These are phyloP conservation scores for Apantesis nais DNA, from an alignment of 2,888 invertebrate species.

Conservation along the genomic window DNA sequence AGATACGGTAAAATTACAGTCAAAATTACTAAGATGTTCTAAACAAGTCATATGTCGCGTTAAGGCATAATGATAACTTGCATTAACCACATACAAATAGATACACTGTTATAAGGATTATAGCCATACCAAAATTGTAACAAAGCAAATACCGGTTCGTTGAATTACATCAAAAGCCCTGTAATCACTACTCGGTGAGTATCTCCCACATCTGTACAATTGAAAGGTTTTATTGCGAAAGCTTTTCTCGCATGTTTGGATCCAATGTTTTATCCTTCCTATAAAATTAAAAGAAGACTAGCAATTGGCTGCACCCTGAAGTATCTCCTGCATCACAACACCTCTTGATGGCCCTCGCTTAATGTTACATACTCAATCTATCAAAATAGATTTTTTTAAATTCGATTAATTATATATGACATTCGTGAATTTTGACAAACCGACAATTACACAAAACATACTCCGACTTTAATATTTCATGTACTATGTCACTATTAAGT, in stretches of 20 bases:
- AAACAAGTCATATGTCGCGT: neutral
- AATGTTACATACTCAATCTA: neutral
- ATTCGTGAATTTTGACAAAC: no score
- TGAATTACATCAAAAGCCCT: slow-evolving; percentile 10
- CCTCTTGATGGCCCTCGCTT: no score
- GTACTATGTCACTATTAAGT: no score
- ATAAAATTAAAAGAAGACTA: neutral
- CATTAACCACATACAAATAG: neutral
- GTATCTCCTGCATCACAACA: neutral
- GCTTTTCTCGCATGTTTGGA: neutral
- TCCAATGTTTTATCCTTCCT: neutral
- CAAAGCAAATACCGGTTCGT: slow-evolving; percentile 11
- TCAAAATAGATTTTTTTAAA: no score
- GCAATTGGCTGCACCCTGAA: neutral
- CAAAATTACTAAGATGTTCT: no score
- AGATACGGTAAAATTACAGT: no score
- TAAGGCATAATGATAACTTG: neutral
- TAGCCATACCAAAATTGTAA: slow-evolving; percentile 11
- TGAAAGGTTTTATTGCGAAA: neutral
- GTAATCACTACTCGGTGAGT: neutral
- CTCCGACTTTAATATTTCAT: no score
- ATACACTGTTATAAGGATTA: neutral
- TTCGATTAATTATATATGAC: no score
- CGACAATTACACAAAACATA: no score
- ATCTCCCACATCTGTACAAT: slow-evolving; percentile 7